phyloP scores from a whole-genome alignment of 2,888 invertebrate genomes.

The Melolontha melolontha region DNA sequence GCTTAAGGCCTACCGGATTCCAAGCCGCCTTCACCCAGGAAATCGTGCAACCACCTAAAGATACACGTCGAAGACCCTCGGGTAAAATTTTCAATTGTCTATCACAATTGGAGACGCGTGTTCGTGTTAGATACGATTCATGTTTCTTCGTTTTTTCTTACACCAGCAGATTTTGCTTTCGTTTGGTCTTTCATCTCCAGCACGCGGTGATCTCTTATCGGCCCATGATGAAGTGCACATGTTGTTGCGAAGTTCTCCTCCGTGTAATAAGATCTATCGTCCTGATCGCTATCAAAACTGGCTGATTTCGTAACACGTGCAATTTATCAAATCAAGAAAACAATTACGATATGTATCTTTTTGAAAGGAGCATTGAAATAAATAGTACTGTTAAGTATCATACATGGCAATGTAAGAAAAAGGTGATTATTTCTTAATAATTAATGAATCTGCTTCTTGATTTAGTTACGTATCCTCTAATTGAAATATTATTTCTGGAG shows the following conservation, averaged over 20 bases:
- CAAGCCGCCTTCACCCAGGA: slow-evolving; percentile 49
- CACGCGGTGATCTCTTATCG: slow-evolving; percentile 18
- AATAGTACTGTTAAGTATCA: not conserved
- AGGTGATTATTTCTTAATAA: too few relatives aligned
- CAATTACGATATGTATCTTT: slow-evolving; percentile 23
- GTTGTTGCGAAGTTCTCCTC: slow-evolving; percentile 16
- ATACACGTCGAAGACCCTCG: slow-evolving; percentile 14
- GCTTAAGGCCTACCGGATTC: slow-evolving; percentile 52
- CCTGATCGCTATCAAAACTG: slow-evolving; percentile 22
- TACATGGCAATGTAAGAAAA: too few relatives aligned
- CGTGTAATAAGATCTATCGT: slow-evolving; percentile 29
- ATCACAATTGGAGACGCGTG: slow-evolving; percentile 24
- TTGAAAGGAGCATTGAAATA: slow-evolving; percentile 8
- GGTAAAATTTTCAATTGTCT: slow-evolving; percentile 17
- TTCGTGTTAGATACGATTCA: slow-evolving; percentile 2
- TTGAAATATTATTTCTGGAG: too few relatives aligned
- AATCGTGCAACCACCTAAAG: slow-evolving; percentile 43
- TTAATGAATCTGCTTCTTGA: too few relatives aligned
- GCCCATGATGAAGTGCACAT: slow-evolving; percentile 18
- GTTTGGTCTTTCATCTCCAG: slow-evolving; percentile 16
- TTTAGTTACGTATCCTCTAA: too few relatives aligned
- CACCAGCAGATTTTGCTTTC: slow-evolving; percentile 19
- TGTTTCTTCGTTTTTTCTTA: slow-evolving; percentile 5
- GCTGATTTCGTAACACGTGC: slow-evolving; percentile 35
- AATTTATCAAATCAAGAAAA: slow-evolving; percentile 37